Percentiles rank a stretch among this genome's conserved stretches.
These are phyloP conservation scores for Drosophila subpulchrella DNA, from an alignment of 1,140 invertebrate species.

Conservation along the genomic window DNA sequence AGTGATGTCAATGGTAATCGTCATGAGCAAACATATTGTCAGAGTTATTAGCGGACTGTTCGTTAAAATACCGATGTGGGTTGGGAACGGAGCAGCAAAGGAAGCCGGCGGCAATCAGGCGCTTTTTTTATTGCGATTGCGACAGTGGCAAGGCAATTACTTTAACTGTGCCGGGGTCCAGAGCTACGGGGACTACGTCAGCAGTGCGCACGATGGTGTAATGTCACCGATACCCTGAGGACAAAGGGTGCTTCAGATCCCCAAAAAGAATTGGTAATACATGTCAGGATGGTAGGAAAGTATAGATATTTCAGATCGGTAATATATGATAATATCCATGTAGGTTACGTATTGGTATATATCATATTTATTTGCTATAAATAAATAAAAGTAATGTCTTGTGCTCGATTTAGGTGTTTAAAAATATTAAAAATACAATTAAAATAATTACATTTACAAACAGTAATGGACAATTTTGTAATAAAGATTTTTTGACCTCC, in stretches of 20 bases:
- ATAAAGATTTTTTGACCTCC: too few relatives aligned
- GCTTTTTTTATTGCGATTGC: conserved; percentile 56
- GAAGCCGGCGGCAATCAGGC: conserved; percentile 32
- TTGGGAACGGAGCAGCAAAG: background rate
- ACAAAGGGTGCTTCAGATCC: background rate
- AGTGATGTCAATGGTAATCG: conserved; percentile 72
- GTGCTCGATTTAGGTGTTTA: too few relatives aligned
- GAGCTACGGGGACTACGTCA: conserved; percentile 37
- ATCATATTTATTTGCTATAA: too few relatives aligned
- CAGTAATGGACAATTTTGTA: too few relatives aligned
- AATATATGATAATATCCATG: background rate
- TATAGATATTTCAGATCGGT: background rate
- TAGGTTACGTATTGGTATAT: too few relatives aligned
- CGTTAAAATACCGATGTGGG: conserved; percentile 29
- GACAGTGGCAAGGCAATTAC: conserved; percentile 63
- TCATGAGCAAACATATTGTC: conserved; percentile 53
- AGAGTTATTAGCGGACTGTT: conserved; percentile 48
- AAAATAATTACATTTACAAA: too few relatives aligned
- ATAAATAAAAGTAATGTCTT: too few relatives aligned
- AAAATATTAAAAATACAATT: too few relatives aligned
- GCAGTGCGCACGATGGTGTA: conserved; percentile 13
- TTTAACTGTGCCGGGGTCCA: conserved; percentile 59
- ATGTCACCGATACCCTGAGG: conserved; percentile 1
- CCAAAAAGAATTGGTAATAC: background rate
- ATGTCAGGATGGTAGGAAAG: background rate